These are phyloP conservation scores for Chiloscyllium punctatum DNA, from an alignment of 2,797 vertebrate genomes.

Conservation along the genomic window DNA sequence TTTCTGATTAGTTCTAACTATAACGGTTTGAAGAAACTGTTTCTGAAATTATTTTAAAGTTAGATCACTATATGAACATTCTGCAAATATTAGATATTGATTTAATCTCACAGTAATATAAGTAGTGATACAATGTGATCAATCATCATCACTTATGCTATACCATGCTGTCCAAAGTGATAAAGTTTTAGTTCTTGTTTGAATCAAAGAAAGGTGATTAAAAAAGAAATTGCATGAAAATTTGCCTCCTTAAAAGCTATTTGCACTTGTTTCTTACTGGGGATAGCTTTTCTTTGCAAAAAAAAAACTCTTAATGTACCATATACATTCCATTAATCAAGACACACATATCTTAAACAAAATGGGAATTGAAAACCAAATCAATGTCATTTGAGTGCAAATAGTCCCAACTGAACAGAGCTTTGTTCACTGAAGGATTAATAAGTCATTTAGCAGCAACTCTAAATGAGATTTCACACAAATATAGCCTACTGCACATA, in stretches of 20 bases:
- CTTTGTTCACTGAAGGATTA: not conserved
- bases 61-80: not conserved
- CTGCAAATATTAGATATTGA: not conserved
- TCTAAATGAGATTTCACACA: slow-evolving; percentile 13
- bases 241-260: not conserved
- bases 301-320: not conserved
- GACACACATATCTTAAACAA: not conserved
- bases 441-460: not conserved
- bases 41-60: not conserved
- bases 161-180: not conserved
- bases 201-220: not conserved
- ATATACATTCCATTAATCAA: not conserved
- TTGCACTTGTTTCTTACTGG: not conserved
- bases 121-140: not conserved
- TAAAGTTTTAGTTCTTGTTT: not conserved
- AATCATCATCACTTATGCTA: not conserved
- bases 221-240: not conserved
- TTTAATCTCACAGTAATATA: not conserved
- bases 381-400: slow-evolving; percentile 14
- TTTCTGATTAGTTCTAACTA: not conserved
- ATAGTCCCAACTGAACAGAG: not conserved
- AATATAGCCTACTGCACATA: not conserved
- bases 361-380: not conserved
- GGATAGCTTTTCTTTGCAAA: not conserved
- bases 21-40: not conserved